Evolutionary conservation across 2,797 vertebrate genomes (phyloP), one percentile per base, ranked within the genome.

Genomic region (Macropodus opercularis): DNA sequence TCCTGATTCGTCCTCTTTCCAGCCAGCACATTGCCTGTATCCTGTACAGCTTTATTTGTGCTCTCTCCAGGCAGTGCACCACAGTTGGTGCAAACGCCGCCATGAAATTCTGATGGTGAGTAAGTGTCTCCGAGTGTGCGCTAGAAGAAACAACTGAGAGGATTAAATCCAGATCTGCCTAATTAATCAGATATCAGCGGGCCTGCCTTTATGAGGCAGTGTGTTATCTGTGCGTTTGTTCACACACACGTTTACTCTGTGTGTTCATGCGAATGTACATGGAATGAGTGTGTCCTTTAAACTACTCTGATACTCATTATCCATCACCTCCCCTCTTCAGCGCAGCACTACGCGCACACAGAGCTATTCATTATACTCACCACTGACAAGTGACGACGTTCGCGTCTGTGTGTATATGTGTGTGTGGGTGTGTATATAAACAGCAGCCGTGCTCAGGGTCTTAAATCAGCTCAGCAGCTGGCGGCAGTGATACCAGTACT

Each of bases 111-210:
- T 76, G 52, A 32, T 54, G 42, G 46, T 66, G 65, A 72, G 27
- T n/a, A 65, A 60, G 9, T 72, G 63, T 64, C 58, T 51, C 35
- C 35, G 39, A 18, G 67, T 52, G 54, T 27, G 60, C 67, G 62
- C 43, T 49, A 65, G 69, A 65, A 65, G 79, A 75, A 80, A 77
- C 70, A 75, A 75, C 70, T 54, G 63, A 53, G 75, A 71, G 75
- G 82, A 85, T 86, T 87, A 84, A 79, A 85, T 70, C 66, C 64
- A 75, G 73, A 79, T 84, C 85, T 84, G 86, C 84, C 87, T 86
- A 88, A 88, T 90, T 90, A 89, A 90, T 87, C 79, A 89, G 78
- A 83, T 85, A 85, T 83, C 84, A 85, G 81, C 72, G 60, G 63
- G 75, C 72, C 63, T 72, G 63, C 59, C 60, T 82, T 85, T 81